Base-by-base conservation (phyloP, 2,888 invertebrate species). In the Fabriciana adippe region DNA sequence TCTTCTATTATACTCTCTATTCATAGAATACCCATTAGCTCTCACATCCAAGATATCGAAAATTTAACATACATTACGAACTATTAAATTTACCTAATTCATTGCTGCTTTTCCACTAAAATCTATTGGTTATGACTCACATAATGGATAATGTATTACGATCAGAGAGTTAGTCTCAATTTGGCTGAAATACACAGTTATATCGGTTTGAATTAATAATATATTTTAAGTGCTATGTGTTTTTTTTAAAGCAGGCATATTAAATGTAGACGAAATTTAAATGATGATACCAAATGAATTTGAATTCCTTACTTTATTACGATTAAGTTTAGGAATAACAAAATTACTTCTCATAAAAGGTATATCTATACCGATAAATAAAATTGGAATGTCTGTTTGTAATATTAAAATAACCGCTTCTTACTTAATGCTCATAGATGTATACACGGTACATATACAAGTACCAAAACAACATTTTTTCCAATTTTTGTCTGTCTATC, bases 161-260 rank as follows among this genome's bases (percentile, higher is more conserved):
- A 54, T 35, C 13, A 18, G 60, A 54, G n/a, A 41, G 45, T 16
- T 47, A 15, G 13, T 54, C 47, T 18, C 45, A n/a, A 47, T 15
- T 21, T 6, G 31, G 48, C 48, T n/a, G 45, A 60, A 51, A 51
- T 65, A 68, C 72, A 71, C 68, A 55, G 50, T 67, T 31, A 73
- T 72, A 73, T 71, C 71, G 66, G 56, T 47, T 48, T 60, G 55
- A 64, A 66, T 66, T 66, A 63, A 55, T 72, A 57, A 56, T 65
- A 21, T 18, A 35, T 48, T 64, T 53, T 41, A 15, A 41, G 11
- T 41, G 2, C 26, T 31, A n/a, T 15, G 26, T 15, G 18, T 13
- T 15, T n/a, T 35, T 16, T 51, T 6, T 51, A 11, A 51, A 51
- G 50, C 15, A 51, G 50, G 2, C 16, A 16, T 16, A 16, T 15